A percentile compares a stretch with the other conserved stretches of the same genome.
Evolutionary conservation across 2,797 vertebrate genomes (phyloP).

Genomic region (Lagodon rhomboides): DNA sequence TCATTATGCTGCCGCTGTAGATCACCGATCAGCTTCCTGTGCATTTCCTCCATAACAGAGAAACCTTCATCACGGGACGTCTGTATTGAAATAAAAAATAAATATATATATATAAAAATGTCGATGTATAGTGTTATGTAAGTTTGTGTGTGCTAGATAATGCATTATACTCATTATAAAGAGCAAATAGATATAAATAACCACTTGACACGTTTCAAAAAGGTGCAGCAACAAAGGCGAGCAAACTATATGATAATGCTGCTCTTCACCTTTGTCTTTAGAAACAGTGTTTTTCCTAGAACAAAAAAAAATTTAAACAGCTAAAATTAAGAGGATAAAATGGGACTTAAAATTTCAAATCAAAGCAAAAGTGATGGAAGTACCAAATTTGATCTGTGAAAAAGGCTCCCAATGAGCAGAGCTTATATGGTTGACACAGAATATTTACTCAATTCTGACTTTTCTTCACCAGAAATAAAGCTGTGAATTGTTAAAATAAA

Average conservation of each 20-base stretch:
- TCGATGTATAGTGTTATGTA: too few species aligned
- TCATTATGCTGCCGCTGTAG: conserved; percentile 93
- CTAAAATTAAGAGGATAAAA: neutral
- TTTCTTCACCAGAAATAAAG: neutral
- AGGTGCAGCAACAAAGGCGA: neutral
- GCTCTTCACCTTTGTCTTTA: neutral
- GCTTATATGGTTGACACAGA: too few species aligned
- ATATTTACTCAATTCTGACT: neutral
- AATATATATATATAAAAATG: neutral
- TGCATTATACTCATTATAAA: neutral
- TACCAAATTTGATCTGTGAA: neutral
- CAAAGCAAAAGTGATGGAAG: neutral
- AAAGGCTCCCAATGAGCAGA: neutral
- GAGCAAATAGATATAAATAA: neutral
- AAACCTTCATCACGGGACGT: conserved; percentile 90
- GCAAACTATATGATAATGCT: neutral
- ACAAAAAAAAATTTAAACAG: neutral
- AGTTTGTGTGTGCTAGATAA: neutral
- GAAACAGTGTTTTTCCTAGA: neutral
- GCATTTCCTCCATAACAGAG: conserved; percentile 91
- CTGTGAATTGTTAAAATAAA: neutral
- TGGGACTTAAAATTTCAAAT: neutral
- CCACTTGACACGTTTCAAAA: neutral
- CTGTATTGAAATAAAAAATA: conserved; percentile 67
- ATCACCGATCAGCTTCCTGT: conserved; percentile 91